Conservation (phyloP, 2,888 invertebrate species). For the Dynastes grantii region DNA sequence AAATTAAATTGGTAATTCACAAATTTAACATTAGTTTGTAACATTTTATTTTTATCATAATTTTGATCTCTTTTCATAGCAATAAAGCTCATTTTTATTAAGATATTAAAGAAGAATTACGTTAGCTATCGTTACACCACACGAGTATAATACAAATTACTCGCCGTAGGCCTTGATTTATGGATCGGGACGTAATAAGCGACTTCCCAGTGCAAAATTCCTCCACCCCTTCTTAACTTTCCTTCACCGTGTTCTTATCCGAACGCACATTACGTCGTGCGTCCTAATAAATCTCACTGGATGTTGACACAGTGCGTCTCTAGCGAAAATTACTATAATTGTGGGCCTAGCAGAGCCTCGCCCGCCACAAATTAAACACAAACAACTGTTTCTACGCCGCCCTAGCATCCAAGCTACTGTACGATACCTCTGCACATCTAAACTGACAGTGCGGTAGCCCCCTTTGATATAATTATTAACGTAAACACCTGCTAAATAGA, state of each 20-base stretch:
- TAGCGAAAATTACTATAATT: conserved; percentile 29
- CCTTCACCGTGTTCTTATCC: conserved; percentile 24
- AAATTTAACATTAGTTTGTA: no score
- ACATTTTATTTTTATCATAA: no score
- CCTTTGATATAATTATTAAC: conserved; percentile 37
- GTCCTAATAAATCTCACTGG: conserved; percentile 31
- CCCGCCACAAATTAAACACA: conserved; percentile 35
- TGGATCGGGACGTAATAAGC: conserved; percentile 8
- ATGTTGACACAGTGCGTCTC: conserved; percentile 34
- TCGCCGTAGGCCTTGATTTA: conserved; percentile 6
- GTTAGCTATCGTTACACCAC: background rate
- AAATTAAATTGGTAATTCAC: no score
- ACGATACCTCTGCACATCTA: background rate
- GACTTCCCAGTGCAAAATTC: conserved; percentile 10
- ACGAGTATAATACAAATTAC: conserved; percentile 4
- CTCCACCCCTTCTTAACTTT: background rate
- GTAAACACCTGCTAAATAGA: conserved; percentile 35
- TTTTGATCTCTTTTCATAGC: no score
- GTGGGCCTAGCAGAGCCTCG: conserved; percentile 18
- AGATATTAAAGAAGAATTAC: background rate
- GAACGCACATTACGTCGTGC: conserved; percentile 18
- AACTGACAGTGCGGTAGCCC: conserved; percentile 12
- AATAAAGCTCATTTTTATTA: no score
- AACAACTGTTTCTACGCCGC: conserved; percentile 28
- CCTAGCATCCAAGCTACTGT: background rate